phyloP scores from a whole-genome alignment of 2,113 vertebrate genomes.

The Pseudopodoces humilis region DNA sequence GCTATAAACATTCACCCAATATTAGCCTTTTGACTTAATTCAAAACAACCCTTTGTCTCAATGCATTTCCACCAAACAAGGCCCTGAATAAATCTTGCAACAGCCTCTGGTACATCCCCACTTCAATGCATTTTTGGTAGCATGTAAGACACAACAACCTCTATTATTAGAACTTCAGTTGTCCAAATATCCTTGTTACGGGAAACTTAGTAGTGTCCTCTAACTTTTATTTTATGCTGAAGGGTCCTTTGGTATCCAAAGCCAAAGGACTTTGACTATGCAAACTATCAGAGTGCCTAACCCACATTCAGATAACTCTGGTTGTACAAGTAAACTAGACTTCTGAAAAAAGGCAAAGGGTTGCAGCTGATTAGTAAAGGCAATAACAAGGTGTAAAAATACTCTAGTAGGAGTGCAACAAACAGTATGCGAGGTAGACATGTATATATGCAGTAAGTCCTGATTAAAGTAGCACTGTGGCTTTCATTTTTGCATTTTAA shows the following conservation, averaged over 20 bases:
- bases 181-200: neutral
- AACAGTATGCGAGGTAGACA: constrained; percentile 76
- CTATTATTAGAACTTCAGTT: constrained; percentile 23
- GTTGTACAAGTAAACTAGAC: constrained; percentile 39
- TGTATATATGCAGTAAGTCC: constrained; percentile 66
- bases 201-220: neutral
- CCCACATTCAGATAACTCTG: constrained; percentile 32
- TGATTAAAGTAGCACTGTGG: constrained; percentile 67
- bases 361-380: constrained; percentile 63
- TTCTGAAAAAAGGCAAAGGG: constrained; percentile 29
- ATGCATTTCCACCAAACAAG: constrained; percentile 31
- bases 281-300: constrained; percentile 2
- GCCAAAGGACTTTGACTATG: neutral
- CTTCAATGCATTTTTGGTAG: constrained; percentile 44
- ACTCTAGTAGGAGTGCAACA: constrained; percentile 73
- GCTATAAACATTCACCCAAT: constrained; percentile 64
- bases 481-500: constrained; percentile 65
- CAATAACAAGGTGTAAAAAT: constrained; percentile 66
- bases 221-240: neutral
- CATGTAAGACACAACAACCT: constrained; percentile 22
- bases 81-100: neutral
- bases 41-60: constrained; percentile 61
- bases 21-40: constrained; percentile 64
- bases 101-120: neutral
- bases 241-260: constrained; percentile 1